Conservation (phyloP, 2,113 vertebrate species). For the Dunckerocampus dactyliophorus region DNA sequence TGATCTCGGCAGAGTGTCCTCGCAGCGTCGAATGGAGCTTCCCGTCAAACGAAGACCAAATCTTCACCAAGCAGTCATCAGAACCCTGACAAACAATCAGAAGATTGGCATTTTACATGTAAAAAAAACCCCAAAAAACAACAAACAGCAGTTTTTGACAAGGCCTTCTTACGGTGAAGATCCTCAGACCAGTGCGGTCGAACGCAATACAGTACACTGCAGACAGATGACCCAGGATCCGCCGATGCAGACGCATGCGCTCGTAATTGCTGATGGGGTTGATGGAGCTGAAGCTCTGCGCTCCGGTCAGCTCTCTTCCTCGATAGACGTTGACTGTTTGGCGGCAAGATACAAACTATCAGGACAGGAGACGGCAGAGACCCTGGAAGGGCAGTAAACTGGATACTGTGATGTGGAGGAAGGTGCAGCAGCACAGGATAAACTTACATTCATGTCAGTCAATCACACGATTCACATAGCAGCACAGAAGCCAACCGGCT, state of each 20-base stretch:
- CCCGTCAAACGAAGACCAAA: constrained; percentile 95
- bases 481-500: too few species aligned
- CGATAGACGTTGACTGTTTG: constrained; percentile 83
- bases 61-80: constrained; percentile 97
- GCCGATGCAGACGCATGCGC: constrained; percentile 88
- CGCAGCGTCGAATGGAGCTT: constrained; percentile 88
- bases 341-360: constrained; percentile 17
- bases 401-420: neutral
- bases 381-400: neutral
- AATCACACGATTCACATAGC: too few species aligned
- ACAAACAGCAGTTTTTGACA: neutral
- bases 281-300: constrained; percentile 80
- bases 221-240: constrained; percentile 96
- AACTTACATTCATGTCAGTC: too few species aligned
- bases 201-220: constrained; percentile 98
- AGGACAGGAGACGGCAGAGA: constrained; percentile 2
- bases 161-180: constrained; percentile 89
- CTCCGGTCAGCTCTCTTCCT: constrained; percentile 87
- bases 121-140: neutral
- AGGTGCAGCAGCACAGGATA: too few species aligned
- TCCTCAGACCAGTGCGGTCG: constrained; percentile 93
- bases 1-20: constrained; percentile 96
- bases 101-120: neutral
- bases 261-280: constrained; percentile 91
- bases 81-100: constrained; percentile 78